Base-by-base conservation (phyloP, 2,113 vertebrate genomes). In the Chloropsis hardwickii region DNA sequence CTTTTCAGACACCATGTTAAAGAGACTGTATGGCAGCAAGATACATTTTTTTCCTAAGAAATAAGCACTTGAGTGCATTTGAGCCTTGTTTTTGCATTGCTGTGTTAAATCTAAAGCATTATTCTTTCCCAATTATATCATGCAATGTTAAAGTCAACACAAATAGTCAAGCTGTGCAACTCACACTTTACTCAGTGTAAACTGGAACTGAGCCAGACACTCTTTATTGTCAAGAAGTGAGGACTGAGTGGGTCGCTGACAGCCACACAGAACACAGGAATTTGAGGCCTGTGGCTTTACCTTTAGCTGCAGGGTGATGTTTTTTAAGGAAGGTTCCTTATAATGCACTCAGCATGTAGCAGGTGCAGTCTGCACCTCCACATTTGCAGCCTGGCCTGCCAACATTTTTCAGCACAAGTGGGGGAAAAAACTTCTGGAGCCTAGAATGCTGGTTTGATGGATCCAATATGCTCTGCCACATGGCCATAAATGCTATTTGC, bases 391-490 rank as follows among this genome's bases (percentile, higher is more conserved):
- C 33, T 12, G 48, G 78, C n/a, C 53, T 90, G 70, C 64, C 86
- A 94, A 90, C 51, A n/a, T 56, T 74, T 47, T 74, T 60, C 37
- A 90, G 51, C 48, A 71, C 33, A 71, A 91, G 35, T 14, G 5
- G 9, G 9, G 6, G 10, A 13, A 24, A 65, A 48, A 40, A 15
- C 9, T 39, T 90, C 71, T 21, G 23, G 71, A 90, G 72, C 27
- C 51, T 22, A 28, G 39, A 72, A 86, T 12, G 39, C 60, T 24
- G 45, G 54, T 40, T 35, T 95, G 88, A 95, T 91, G 35, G n/a
- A 89, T 45, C 76, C 92, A 94, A 70, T 88, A 93, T 88, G 82
- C 39, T 93, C 71, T 8, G 39, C 47, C 80, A 95, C 88, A 90
- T 67, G 76, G 76, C 45, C 64, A 48, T 45, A 93, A 92, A 70